Evolutionary conservation across 1,140 invertebrate genomes (phyloP), one percentile per base, ranked within the genome.

Genomic region (Sycophaga agraensis): DNA sequence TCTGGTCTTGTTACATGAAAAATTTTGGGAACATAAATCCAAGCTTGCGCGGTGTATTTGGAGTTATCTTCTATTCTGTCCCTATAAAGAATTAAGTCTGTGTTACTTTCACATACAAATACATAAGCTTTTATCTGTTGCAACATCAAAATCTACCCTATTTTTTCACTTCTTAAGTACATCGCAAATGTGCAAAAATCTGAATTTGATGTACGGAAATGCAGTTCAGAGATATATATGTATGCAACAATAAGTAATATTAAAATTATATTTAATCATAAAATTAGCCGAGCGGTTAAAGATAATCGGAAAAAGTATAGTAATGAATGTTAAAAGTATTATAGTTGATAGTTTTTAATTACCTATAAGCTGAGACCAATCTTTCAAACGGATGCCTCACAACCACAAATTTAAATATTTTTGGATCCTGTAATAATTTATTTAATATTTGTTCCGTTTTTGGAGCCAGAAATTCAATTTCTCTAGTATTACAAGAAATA

Each of bases 321-420:
- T n/a, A n/a, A n/a, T n/a, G n/a, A n/a, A n/a, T n/a, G n/a, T n/a
- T n/a, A n/a, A n/a, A n/a, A n/a, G n/a, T n/a, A 26, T 31, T 35
- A 39, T 35, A 17, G 54, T 39, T n/a, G n/a, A n/a, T n/a, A n/a
- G n/a, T n/a, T n/a, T n/a, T n/a, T n/a, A n/a, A n/a, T 68, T 73
- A 78, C 77, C 77, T 75, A 57, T 80, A 84, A 0, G 82, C 77
- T n/a, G 83, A 84, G 5, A 84, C 74, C 1, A 84, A 60, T 9
- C 83, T 72, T 56, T 82, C 73, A 65, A 84, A 84, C 0, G 83
- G 83, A 70, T 84, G 82, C 35, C 83, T 74, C 0, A 83, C 80
- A 16, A 82, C 59, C 1, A 84, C 51, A 55, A 84, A 77, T 63
- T 78, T 82, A 43, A 77, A 79, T 16, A 71, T 53, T 16, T 60